phyloP scores from a whole-genome alignment of 2,888 invertebrate species.

The Ochlodes sylvanus region DNA sequence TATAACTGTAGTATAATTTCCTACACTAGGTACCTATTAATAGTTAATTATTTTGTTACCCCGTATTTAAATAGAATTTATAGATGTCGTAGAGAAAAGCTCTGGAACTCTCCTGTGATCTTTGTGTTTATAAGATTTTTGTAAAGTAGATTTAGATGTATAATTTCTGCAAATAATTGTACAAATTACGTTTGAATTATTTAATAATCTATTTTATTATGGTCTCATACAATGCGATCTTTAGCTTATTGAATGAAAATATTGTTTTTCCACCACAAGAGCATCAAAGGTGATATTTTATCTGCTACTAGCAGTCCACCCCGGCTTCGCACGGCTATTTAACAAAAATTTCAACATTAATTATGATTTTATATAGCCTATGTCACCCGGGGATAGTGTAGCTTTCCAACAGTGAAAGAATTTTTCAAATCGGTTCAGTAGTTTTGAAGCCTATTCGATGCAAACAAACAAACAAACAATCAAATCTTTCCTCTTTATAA shows the following conservation, averaged over 20 bases:
- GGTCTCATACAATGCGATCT: constrained; percentile 56
- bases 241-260: constrained; percentile 40
- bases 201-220: constrained; percentile 24
- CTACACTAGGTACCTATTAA: constrained; percentile 50
- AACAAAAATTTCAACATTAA: too few relatives aligned
- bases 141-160: constrained; percentile 57
- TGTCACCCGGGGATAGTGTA: too few relatives aligned
- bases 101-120: constrained; percentile 85
- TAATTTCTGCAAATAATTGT: constrained; percentile 48
- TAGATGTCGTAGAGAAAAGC: constrained; percentile 55
- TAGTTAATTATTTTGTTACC: constrained; percentile 74
- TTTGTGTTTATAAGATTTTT: constrained; percentile 70
- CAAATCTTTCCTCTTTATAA: too few relatives aligned
- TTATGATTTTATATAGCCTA: too few relatives aligned
- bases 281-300: too few relatives aligned
- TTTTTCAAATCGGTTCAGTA: too few relatives aligned
- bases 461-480: too few relatives aligned
- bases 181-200: constrained; percentile 47
- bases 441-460: too few relatives aligned
- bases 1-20: constrained; percentile 69
- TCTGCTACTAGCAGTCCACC: too few relatives aligned
- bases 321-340: too few relatives aligned
- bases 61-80: constrained; percentile 48
- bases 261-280: not conserved
- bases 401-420: too few relatives aligned